A percentile compares a stretch with the other conserved stretches of the same genome.
These are phyloP conservation scores for Lepetodrilus schrolli DNA, from an alignment of 2,888 invertebrate genomes.

Conservation along the genomic window DNA sequence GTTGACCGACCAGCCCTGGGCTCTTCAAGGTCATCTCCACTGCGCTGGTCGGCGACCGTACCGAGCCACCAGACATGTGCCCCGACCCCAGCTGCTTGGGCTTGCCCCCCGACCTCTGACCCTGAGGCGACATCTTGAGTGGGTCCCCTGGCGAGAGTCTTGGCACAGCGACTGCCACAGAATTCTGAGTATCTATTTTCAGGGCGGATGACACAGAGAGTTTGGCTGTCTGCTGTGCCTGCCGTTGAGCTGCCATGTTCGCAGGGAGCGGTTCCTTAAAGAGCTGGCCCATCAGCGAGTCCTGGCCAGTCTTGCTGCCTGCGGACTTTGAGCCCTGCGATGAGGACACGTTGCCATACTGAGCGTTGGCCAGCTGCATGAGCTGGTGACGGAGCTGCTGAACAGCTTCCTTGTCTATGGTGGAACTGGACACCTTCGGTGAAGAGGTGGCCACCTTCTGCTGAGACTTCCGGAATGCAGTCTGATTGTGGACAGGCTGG, in stretches of 20 bases:
- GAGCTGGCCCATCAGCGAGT: not conserved
- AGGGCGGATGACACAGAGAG: not conserved
- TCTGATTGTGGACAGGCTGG: too few species aligned
- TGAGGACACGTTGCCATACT: not conserved
- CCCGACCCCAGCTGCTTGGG: not conserved
- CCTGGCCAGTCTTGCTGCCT: not conserved
- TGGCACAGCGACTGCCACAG: not conserved
- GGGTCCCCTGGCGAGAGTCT: constrained; percentile 8
- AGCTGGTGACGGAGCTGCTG: constrained; percentile 22
- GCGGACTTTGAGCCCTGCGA: too few species aligned
- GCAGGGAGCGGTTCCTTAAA: constrained; percentile 24
- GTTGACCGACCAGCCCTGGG: not conserved
- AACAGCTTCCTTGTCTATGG: constrained; percentile 23
- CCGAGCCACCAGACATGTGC: not conserved
- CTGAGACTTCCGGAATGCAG: too few species aligned
- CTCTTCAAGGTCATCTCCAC: not conserved
- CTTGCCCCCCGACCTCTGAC: not conserved
- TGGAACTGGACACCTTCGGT: not conserved
- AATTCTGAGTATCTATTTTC: constrained; percentile 18
- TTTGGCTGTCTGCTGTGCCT: not conserved
- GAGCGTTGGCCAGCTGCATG: constrained; percentile 13
- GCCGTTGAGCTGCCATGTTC: constrained; percentile 10
- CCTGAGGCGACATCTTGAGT: not conserved
- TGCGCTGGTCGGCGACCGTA: not conserved
- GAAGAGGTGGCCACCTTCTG: not conserved